Base-by-base conservation (phyloP, 2,113 vertebrate species). In the Nasalis larvatus region DNA sequence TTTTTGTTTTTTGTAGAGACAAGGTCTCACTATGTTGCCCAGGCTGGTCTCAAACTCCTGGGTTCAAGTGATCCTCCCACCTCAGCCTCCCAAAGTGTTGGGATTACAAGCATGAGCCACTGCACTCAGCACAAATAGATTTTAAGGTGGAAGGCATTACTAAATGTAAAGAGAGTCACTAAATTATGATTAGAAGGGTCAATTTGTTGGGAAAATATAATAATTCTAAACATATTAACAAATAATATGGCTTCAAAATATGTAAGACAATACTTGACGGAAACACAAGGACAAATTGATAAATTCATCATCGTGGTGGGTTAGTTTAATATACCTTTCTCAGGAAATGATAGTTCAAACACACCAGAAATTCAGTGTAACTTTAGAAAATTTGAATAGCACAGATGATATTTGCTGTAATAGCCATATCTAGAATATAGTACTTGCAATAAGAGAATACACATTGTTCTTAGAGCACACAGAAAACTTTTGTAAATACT, bases 241-340 rank as follows among this genome's bases (percentile, higher is more conserved):
- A 80, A 93, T n/a, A 86, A 30, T 84, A 74, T 27, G 83, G 32
- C 35, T 94, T 96, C 69, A 84, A 77, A 97, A 84, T 84, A 78
- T 32, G 47, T 77, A 89, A 52, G 56, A 52, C 23, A 52, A 63
- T 8, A 73, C 32, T 73, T 95, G 69, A 49, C 80, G 56, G 20
- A 91, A 82, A 90, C 81, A 69, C 25, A 52, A 45, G 37, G 77
- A 87, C 42, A 91, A 83, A 37, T 45, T 45, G 63, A 47, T 49
- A 89, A 63, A 40, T 74, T 91, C 52, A 42, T 74, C 71, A 52
- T 82, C 35, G 54, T 10, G 54, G 42, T 77, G 6, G 18, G n/a
- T 81, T 86, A 80, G 68, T 80, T 93, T 90, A 71, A 66, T 56
- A 80, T 21, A 21, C 4, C 27, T 73, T 88, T 80, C 71, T 47